These are phyloP conservation scores for Podotricha telesiphe DNA, from an alignment of 2,888 invertebrate species.

Conservation along the genomic window DNA sequence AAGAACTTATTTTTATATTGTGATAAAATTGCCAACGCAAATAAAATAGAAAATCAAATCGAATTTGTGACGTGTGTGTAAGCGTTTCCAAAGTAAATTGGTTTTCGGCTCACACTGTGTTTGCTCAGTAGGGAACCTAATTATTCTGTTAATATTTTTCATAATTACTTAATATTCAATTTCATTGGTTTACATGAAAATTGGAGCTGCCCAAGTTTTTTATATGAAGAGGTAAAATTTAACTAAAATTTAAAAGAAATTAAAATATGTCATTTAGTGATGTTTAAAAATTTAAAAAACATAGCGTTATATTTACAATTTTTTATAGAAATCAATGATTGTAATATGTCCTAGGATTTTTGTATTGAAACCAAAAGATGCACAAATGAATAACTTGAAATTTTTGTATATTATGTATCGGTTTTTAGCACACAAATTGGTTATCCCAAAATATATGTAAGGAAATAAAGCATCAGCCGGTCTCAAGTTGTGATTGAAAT, in stretches of 20 bases:
- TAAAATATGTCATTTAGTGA: too few species aligned
- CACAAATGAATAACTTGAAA: conserved; percentile 7
- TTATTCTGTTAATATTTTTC: not conserved
- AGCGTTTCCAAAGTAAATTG: not conserved
- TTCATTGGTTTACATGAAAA: not conserved
- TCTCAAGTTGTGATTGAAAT: conserved; percentile 57
- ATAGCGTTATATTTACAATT: conserved; percentile 4
- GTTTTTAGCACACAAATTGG: not conserved
- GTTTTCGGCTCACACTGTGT: conserved; percentile 14
- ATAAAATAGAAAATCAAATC: not conserved
- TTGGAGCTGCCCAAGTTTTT: not conserved
- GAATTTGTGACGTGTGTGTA: conserved; percentile 7
- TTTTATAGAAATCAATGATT: conserved; percentile 8
- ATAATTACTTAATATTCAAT: not conserved
- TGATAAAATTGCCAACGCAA: conserved; percentile 22
- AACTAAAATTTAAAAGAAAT: not conserved
- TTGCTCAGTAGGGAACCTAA: conserved; percentile 12
- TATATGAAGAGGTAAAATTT: not conserved
- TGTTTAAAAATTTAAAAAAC: not conserved
- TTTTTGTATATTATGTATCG: not conserved
- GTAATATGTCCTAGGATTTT: not conserved
- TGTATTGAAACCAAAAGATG: not conserved
- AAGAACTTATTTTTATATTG: conserved; percentile 16
- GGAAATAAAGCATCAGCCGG: conserved; percentile 26
- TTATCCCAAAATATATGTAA: not conserved